phyloP scores from a whole-genome alignment of 2,113 vertebrate genomes.

The Zosterops borbonicus region DNA sequence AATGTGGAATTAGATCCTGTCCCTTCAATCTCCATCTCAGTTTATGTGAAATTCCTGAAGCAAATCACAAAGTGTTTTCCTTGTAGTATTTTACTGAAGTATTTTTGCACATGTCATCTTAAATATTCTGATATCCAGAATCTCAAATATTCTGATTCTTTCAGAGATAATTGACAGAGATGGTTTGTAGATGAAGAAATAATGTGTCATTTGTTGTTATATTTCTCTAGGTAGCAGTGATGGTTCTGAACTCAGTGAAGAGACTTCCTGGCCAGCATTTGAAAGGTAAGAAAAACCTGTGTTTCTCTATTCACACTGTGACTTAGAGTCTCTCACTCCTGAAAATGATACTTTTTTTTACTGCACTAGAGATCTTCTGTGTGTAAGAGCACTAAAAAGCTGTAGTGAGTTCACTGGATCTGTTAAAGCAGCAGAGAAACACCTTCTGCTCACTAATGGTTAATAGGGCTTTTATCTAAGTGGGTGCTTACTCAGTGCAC shows the following conservation, averaged over 20 bases:
- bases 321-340: background rate
- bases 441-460: background rate
- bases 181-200: background rate
- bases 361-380: background rate
- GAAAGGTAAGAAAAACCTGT: constrained; percentile 84
- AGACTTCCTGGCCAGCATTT: constrained; percentile 97
- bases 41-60: background rate
- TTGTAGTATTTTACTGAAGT: background rate
- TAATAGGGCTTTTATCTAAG: background rate
- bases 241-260: constrained; percentile 97
- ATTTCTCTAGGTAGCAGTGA: constrained; percentile 90
- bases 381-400: background rate
- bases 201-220: background rate
- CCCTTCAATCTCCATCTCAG: background rate
- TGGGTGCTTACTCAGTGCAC: background rate
- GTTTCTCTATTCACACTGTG: background rate
- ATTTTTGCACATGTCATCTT: background rate
- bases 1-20: background rate
- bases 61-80: background rate
- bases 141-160: background rate
- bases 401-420: background rate
- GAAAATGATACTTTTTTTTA: background rate
- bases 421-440: background rate
- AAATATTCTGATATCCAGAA: background rate
- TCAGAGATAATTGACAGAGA: background rate